phyloP scores from a whole-genome alignment of 1,140 invertebrate species.

The Panagrolaimus sp. region DNA sequence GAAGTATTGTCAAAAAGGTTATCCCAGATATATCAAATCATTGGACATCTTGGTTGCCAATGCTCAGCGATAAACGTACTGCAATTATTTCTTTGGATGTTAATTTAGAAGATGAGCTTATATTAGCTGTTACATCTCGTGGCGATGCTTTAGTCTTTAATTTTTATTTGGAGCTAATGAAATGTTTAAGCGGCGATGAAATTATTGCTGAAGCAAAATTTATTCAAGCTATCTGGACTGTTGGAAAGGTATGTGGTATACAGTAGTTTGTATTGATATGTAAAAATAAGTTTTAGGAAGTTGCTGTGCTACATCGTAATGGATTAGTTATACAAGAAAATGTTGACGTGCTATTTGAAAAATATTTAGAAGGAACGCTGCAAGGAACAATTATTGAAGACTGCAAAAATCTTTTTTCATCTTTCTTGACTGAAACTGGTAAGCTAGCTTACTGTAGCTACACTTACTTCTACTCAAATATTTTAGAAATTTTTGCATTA shows the following conservation, averaged over 20 bases:
- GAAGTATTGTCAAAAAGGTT: background rate
- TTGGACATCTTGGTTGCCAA: constrained; percentile 2
- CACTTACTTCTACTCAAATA: too few relatives aligned
- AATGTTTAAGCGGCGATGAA: background rate
- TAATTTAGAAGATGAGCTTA: background rate
- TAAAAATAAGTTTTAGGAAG: background rate
- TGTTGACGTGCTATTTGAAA: background rate
- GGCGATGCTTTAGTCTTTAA: constrained; percentile 1
- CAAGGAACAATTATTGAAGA: constrained; percentile 1
- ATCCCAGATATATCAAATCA: background rate
- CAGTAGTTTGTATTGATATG: background rate
- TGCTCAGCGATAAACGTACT: background rate
- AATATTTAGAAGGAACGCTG: background rate
- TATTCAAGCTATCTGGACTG: constrained; percentile 5
- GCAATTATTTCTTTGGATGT: background rate
- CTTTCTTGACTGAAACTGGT: background rate
- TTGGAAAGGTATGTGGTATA: background rate
- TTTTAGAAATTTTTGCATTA: background rate
- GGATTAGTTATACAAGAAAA: background rate
- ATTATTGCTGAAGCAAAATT: background rate
- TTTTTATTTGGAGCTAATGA: constrained; percentile 3
- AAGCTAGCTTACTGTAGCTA: too few relatives aligned
- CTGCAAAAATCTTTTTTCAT: background rate
- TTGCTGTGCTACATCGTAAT: constrained; percentile 1
- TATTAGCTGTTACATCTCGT: background rate